phyloP scores from a whole-genome alignment of 2,113 vertebrate genomes.

The Meriones unguiculatus region DNA sequence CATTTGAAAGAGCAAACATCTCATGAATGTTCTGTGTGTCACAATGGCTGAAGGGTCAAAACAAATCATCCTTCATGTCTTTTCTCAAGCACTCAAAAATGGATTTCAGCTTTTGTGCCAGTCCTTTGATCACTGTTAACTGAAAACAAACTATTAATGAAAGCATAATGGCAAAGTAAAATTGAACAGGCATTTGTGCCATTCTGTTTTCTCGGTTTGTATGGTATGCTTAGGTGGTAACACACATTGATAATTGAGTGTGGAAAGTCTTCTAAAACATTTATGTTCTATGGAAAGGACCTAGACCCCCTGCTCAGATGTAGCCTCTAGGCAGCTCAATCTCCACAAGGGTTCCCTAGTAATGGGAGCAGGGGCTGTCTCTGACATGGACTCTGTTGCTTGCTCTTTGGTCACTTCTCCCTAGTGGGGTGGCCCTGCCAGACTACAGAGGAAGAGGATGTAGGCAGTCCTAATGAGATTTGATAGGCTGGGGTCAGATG shows the following conservation, averaged over 20 bases:
- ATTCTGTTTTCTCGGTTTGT: not conserved
- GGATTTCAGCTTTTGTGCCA: constrained; percentile 18
- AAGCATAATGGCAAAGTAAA: not conserved
- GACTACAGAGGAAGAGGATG: too few species aligned
- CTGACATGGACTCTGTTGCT: too few species aligned
- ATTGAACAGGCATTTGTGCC: not conserved
- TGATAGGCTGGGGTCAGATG: too few species aligned
- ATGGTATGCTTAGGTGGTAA: not conserved
- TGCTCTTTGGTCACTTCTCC: too few species aligned
- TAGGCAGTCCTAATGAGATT: too few species aligned
- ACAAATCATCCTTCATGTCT: constrained; percentile 3
- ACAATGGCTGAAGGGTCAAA: constrained; percentile 53
- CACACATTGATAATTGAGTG: not conserved
- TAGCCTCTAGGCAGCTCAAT: too few species aligned
- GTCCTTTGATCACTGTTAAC: not conserved
- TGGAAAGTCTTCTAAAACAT: not conserved
- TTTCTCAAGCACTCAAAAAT: constrained; percentile 9
- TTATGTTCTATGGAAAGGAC: not conserved
- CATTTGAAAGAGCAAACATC: constrained; percentile 66
- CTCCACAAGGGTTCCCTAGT: too few species aligned
- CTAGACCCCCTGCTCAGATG: too few species aligned
- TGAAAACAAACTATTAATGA: constrained; percentile 28
- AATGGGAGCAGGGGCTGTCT: too few species aligned
- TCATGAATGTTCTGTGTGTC: constrained; percentile 63
- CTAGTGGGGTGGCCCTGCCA: too few species aligned